A percentile compares a stretch with the other conserved stretches of the same genome.
These are phyloP conservation scores for Eilema sororculum DNA, from an alignment of 2,888 invertebrate genomes.

Conservation along the genomic window DNA sequence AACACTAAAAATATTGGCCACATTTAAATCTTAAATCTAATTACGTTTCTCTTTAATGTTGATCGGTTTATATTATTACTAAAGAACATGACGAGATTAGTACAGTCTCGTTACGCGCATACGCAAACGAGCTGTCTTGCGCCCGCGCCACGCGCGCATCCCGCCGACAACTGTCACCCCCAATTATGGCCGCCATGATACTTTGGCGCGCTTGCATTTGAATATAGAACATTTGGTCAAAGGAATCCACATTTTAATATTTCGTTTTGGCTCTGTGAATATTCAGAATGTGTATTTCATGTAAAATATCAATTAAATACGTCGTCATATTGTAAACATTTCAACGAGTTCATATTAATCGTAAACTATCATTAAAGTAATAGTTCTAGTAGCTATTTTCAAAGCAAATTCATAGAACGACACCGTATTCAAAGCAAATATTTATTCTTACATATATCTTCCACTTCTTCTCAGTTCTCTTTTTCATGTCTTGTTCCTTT, in stretches of 20 bases:
- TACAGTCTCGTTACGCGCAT: constrained; percentile 76
- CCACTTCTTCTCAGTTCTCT: too few relatives aligned
- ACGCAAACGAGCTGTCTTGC: constrained; percentile 73
- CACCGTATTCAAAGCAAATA: background rate
- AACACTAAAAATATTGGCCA: constrained; percentile 23
- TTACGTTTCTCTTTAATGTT: constrained; percentile 68
- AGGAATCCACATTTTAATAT: constrained; percentile 60
- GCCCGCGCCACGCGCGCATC: constrained; percentile 58
- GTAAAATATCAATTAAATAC: constrained; percentile 54
- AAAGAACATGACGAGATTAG: constrained; percentile 71
- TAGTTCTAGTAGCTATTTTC: background rate
- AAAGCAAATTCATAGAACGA: background rate
- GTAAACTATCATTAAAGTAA: constrained; percentile 9
- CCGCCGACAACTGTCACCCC: constrained; percentile 79
- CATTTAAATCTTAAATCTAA: constrained; percentile 61
- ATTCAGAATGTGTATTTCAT: constrained; percentile 46
- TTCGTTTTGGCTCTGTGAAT: constrained; percentile 41
- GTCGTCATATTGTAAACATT: constrained; percentile 48
- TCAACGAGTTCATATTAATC: constrained; percentile 43
- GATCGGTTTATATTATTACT: constrained; percentile 70
- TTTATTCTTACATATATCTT: too few relatives aligned
- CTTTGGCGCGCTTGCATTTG: constrained; percentile 80
- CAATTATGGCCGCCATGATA: constrained; percentile 83
- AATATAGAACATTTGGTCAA: constrained; percentile 74
- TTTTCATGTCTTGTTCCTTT: too few relatives aligned